Percentiles rank a stretch among this genome's conserved stretches.
Evolutionary conservation across 2,888 invertebrate species (phyloP).

Genomic region (Lasioglossum zephyrum): DNA sequence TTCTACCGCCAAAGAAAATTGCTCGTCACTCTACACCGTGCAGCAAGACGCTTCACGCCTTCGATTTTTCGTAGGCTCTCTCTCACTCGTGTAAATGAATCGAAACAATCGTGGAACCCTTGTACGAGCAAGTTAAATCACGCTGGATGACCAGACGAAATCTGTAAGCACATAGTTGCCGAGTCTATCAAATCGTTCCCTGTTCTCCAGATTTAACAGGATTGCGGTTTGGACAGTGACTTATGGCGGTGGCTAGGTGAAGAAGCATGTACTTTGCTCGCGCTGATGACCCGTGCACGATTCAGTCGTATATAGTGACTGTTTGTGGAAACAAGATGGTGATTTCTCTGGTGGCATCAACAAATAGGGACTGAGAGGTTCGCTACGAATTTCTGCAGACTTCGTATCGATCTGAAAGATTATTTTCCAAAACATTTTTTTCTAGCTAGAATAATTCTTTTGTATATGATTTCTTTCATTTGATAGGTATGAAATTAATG

Average conservation of each 20-base stretch:
- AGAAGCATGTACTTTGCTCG: neutral
- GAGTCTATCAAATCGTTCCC: neutral
- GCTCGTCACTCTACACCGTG: neutral
- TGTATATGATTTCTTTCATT: no score
- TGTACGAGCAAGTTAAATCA: neutral
- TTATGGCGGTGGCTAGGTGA: neutral
- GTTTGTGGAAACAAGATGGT: slow-evolving; percentile 9
- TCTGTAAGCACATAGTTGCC: neutral
- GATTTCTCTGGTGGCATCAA: neutral
- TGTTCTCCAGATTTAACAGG: slow-evolving; percentile 11
- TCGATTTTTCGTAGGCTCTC: neutral
- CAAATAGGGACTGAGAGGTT: neutral
- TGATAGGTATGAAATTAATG: no score
- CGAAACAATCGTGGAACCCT: neutral
- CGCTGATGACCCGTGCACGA: neutral
- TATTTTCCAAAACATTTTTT: no score
- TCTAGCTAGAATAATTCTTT: no score
- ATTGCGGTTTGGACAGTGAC: slow-evolving; percentile 1
- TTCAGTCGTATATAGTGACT: neutral
- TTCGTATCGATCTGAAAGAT: neutral
- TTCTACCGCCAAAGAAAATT: neutral
- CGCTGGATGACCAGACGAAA: neutral
- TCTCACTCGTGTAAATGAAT: neutral
- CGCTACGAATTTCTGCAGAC: neutral
- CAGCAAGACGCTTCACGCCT: neutral